phyloP scores from a whole-genome alignment of 2,113 vertebrate species.

The Muntiacus reevesi region DNA sequence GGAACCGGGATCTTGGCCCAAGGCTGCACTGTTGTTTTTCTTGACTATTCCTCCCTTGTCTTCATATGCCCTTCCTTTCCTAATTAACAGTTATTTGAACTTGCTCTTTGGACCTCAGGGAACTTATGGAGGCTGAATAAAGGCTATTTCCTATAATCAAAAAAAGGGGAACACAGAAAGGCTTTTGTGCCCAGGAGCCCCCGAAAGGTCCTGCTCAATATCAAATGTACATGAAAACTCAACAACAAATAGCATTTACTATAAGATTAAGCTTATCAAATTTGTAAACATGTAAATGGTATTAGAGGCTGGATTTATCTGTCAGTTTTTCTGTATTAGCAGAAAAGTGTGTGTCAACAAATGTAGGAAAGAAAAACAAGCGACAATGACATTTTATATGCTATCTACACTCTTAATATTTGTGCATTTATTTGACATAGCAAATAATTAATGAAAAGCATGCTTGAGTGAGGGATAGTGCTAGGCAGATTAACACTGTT shows the following conservation, averaged over 20 bases:
- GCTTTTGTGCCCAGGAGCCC: not conserved
- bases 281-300: not conserved
- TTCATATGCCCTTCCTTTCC: not conserved
- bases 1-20: not conserved
- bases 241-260: not conserved
- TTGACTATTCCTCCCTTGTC: not conserved
- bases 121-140: not conserved
- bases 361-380: not conserved
- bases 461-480: not conserved
- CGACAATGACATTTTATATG: not conserved
- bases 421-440: not conserved
- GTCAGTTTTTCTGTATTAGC: not conserved
- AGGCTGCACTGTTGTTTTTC: not conserved
- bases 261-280: not conserved
- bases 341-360: not conserved
- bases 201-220: not conserved
- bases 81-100: not conserved
- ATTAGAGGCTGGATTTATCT: not conserved
- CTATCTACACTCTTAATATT: not conserved
- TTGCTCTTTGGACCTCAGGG: not conserved
- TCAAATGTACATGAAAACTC: not conserved
- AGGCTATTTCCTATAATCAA: not conserved
- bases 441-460: not conserved
- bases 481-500: not conserved
- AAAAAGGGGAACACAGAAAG: not conserved